A percentile compares a stretch with the other conserved stretches of the same genome.
phyloP scores from a whole-genome alignment of 2,888 invertebrate species.

The Allolobophora icterica region DNA sequence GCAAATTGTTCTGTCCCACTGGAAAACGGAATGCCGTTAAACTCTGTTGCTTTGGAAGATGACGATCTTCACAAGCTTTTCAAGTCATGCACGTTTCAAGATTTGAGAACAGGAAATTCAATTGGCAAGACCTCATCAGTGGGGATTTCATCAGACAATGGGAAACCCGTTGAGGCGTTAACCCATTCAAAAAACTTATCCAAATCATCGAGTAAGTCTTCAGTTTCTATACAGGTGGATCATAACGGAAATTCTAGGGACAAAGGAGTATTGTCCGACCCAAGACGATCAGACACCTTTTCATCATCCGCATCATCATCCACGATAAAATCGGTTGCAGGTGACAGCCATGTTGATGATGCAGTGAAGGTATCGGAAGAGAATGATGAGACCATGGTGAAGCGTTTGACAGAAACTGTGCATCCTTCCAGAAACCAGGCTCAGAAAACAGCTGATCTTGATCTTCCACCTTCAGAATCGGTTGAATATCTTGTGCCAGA shows the following conservation, averaged over 20 bases:
- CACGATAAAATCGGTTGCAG: background rate
- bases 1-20: background rate
- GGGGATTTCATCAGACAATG: background rate
- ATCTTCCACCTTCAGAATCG: background rate
- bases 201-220: background rate
- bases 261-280: background rate
- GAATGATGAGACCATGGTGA: background rate
- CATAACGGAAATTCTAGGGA: background rate
- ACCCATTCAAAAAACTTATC: background rate
- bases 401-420: background rate
- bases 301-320: background rate
- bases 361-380: background rate
- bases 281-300: background rate
- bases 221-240: background rate
- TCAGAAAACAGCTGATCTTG: background rate
- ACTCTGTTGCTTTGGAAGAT: background rate
- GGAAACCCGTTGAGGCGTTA: background rate
- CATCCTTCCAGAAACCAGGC: background rate
- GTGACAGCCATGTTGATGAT: background rate
- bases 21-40: background rate
- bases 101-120: slow-evolving; percentile 2
- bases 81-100: background rate
- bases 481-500: background rate
- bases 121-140: background rate
- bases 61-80: background rate